Evolutionary conservation across 1,140 invertebrate species (phyloP), one percentile per base, ranked within the genome.

Genomic region (Stegodyphus mimosarum): DNA sequence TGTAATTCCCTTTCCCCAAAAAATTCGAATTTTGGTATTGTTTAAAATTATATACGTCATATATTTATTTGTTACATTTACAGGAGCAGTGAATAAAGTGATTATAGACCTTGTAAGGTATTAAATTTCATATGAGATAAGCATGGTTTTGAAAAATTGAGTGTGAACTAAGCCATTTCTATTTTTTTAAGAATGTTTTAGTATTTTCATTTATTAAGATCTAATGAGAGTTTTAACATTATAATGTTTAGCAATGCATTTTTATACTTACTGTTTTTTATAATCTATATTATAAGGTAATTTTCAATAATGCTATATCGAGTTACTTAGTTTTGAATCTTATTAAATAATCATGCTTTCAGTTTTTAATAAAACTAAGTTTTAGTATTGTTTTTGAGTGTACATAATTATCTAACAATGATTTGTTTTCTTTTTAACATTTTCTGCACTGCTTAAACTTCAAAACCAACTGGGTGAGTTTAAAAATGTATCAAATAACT

Each of bases 391-490:
- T 51, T 71, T 10, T n/a, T 9, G 3, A 15, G 11, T 71, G 69
- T 71, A 49, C 11, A 4, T 49, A 71, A 73, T 73, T 53, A 53
- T 73, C 6, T 73, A 53, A 15, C 53, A 73, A 73, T 73, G 7
- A n/a, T 18, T 73, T 73, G 55, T 75, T 84, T 83, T 83, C 60
- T 55, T 81, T 83, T 83, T 83, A 83, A 75, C 81, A 33, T 75
- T 84, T 76, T 75, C 72, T 60, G 48, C 17, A 72, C 73, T 69
- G 72, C 81, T 84, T 63, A 74, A 69, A 69, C 81, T 52, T 69
- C 72, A 84, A 72, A 81, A 77, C 67, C 66, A 75, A 75, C 69
- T 75, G 81, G 78, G 81, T 84, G 81, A 84, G 81, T 84, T 75
- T 67, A 67, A 64, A 50, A 60, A 74, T 69, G 64, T 53, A 75